Evolutionary conservation across 2,888 invertebrate genomes (phyloP).

Genomic region (Drosophila melanosoma): DNA sequence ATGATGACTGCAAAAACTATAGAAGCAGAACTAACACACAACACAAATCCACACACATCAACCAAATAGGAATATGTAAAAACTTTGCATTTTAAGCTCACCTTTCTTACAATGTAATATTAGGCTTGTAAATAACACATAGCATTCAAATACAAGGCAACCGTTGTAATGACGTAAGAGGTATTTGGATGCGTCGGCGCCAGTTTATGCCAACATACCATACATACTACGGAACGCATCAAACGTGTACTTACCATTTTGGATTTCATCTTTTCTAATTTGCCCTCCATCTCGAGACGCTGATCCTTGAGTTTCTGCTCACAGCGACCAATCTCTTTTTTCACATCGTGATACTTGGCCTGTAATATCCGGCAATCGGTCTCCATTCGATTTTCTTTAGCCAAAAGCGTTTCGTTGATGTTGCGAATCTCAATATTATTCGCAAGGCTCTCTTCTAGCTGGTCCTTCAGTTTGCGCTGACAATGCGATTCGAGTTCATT

Average conservation of each 20-base stretch:
- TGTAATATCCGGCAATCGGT: slow-evolving; percentile 81
- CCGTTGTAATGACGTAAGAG: background rate
- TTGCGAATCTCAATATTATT: slow-evolving; percentile 9
- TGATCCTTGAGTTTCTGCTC: slow-evolving; percentile 83
- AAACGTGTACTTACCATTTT: slow-evolving; percentile 89
- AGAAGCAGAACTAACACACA: slow-evolving; percentile 1
- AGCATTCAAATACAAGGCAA: background rate
- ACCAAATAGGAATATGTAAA: background rate
- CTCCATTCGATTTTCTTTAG: slow-evolving; percentile 30
- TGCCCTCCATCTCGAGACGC: slow-evolving; percentile 89
- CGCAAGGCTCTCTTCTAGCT: slow-evolving; percentile 47
- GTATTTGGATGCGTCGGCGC: slow-evolving; percentile 1
- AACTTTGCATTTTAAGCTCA: background rate
- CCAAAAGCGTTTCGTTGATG: background rate
- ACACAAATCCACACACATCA: background rate
- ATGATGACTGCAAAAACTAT: background rate
- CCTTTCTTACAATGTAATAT: slow-evolving; percentile 2
- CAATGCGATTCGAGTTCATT: slow-evolving; percentile 36
- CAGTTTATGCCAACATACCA: slow-evolving; percentile 4
- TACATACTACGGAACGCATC: slow-evolving; percentile 13
- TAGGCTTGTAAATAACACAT: background rate
- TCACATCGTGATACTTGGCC: slow-evolving; percentile 83
- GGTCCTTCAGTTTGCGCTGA: slow-evolving; percentile 51
- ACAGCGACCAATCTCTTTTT: slow-evolving; percentile 61
- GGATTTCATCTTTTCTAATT: slow-evolving; percentile 91